Base-by-base conservation (phyloP, 2,797 vertebrate species). In the Allobates femoralis region DNA sequence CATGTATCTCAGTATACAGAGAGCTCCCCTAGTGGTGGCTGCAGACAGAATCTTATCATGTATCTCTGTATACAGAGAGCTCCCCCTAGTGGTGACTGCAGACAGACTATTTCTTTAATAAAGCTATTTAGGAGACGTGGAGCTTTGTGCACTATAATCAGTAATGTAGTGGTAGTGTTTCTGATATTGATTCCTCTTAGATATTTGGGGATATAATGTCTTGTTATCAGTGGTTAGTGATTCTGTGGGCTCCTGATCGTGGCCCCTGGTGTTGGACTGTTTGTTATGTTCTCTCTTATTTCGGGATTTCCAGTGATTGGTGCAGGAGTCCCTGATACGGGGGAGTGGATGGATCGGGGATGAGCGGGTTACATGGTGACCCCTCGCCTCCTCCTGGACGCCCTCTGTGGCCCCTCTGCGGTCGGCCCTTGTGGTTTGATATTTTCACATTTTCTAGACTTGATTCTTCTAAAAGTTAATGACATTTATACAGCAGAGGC, bases 351-450 rank as follows among this genome's bases (percentile, higher is more conserved):
- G 2, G 3, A 46, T 1, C 11, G 60, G 60, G 3, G 10, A 16
- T 18, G 28, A 30, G 8, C 28, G 64, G 64, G 64, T 67, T 32
- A 67, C 64, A 18, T 18, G 7, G 11, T 76, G 74, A 76, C 74
- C 50, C 55, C 26, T 76, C 16, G 3, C 26, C 53, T 50, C 23
- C 50, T 3, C 6, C 37, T n/a, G 30, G 64, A 19, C 55, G 46
- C 51, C 46, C 50, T 28, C 74, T 55, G 74, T 55, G 74, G 50
- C 74, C 66, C 56, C 78, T 37, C 78, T 64, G 78, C 18, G 56
- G 56, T 2, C 19, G 37, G 15, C 15, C 1, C 41, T 5, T 46
- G 58, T 28, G 58, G 78, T 76, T 76, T 32, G 15, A 19, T 80
- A 80, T 80, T 46, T 50, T 46, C n/a, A 37, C 58, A 66, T 28